phyloP scores from a whole-genome alignment of 2,797 vertebrate species.

The Ptychadena robeensis region DNA sequence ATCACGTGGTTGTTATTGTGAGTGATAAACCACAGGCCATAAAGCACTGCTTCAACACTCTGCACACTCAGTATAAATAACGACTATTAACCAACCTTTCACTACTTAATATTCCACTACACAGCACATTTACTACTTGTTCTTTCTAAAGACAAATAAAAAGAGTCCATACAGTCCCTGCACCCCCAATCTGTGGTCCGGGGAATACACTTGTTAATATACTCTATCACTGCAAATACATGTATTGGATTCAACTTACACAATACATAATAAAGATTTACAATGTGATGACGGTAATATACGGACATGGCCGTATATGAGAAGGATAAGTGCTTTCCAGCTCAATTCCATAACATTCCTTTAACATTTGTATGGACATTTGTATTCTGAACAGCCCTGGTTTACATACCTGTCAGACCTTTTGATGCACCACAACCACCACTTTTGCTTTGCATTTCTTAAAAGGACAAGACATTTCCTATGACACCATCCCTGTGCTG shows the following conservation, averaged over 20 bases:
- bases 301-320: background rate
- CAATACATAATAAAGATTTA: background rate
- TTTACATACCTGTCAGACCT: no score
- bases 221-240: background rate
- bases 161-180: background rate
- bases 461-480: no score
- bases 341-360: no score
- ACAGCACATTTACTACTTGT: conserved; percentile 65
- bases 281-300: background rate
- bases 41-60: conserved; percentile 76
- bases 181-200: background rate
- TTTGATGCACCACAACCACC: no score
- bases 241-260: background rate
- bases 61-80: conserved; percentile 76
- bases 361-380: no score
- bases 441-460: no score
- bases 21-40: conserved; percentile 77
- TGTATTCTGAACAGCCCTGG: no score
- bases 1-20: conserved; percentile 75
- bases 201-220: background rate
- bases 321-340: no score
- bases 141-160: conserved; percentile 17
- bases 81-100: conserved; percentile 73
- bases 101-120: conserved; percentile 73
- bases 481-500: no score